A percentile compares a stretch with the other conserved stretches of the same genome.
These are phyloP conservation scores for Hozukius guyotensis DNA, from an alignment of 2,797 vertebrate genomes.

Conservation along the genomic window DNA sequence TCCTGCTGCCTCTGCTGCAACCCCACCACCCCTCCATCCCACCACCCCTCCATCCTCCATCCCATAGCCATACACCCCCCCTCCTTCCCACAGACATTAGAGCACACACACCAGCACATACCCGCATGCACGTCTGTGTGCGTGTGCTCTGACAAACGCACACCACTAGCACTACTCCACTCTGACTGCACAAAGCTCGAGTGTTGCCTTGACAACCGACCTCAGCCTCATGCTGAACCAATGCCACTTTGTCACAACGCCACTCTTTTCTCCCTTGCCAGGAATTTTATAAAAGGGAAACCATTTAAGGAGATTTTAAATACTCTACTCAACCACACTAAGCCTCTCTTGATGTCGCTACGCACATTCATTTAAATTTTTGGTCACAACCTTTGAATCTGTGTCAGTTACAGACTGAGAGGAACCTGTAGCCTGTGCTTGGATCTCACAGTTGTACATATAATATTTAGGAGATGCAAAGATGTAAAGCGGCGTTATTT, in stretches of 20 bases:
- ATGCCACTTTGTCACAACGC: constrained; percentile 72
- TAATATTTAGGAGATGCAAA: not conserved
- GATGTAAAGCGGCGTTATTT: constrained; percentile 11
- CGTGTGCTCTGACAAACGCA: not conserved
- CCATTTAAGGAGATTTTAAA: constrained; percentile 63
- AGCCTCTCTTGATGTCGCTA: constrained; percentile 26
- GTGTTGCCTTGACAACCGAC: constrained; percentile 79
- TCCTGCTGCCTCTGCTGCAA: constrained; percentile 67
- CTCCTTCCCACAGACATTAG: constrained; percentile 52
- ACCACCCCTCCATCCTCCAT: constrained; percentile 45
- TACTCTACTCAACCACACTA: constrained; percentile 32
- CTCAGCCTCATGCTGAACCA: constrained; percentile 73
- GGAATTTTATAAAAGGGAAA: constrained; percentile 49
- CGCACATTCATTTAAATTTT: constrained; percentile 26
- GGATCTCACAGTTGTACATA: not conserved
- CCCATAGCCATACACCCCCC: constrained; percentile 65
- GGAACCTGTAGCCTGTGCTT: not conserved
- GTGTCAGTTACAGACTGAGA: constrained; percentile 3
- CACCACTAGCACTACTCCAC: constrained; percentile 50
- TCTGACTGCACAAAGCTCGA: constrained; percentile 55
- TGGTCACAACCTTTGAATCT: constrained; percentile 28
- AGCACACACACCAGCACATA: constrained; percentile 65
- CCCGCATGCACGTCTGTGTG: not conserved
- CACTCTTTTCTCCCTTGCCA: constrained; percentile 67
- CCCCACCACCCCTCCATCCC: constrained; percentile 60